These are phyloP conservation scores for Euphydryas editha DNA, from an alignment of 2,888 invertebrate genomes.

Conservation along the genomic window DNA sequence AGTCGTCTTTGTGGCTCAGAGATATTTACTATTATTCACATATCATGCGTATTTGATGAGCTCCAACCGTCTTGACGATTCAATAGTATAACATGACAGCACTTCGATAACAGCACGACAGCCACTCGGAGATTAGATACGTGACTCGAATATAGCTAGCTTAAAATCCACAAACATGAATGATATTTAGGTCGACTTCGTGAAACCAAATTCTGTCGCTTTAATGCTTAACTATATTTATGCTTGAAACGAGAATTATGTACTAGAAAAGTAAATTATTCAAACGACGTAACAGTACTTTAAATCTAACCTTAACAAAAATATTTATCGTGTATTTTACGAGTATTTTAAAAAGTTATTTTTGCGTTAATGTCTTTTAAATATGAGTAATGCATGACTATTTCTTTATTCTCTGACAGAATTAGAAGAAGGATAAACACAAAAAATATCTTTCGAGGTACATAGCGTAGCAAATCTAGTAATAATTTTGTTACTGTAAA, in stretches of 20 bases:
- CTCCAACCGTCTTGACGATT: slow-evolving; percentile 25
- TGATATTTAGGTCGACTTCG: slow-evolving; percentile 9
- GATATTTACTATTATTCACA: not conserved
- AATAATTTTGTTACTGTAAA: too few species aligned
- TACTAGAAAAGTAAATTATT: not conserved
- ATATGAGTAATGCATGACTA: too few species aligned
- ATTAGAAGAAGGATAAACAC: too few species aligned
- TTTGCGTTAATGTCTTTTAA: too few species aligned
- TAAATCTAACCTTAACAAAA: not conserved
- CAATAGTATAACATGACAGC: slow-evolving; percentile 41
- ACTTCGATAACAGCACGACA: slow-evolving; percentile 41
- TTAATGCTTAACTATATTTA: not conserved
- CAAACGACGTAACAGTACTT: not conserved
- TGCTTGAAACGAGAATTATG: not conserved
- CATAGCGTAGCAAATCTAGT: too few species aligned
- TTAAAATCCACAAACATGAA: slow-evolving; percentile 14
- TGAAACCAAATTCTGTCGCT: not conserved
- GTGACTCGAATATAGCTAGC: slow-evolving; percentile 37
- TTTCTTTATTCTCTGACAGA: too few species aligned
- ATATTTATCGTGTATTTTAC: not conserved
- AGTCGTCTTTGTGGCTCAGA: not conserved
- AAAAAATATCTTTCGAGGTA: too few species aligned
- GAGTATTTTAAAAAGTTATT: too few species aligned
- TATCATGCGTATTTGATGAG: slow-evolving; percentile 3
- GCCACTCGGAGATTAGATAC: slow-evolving; percentile 46